phyloP scores from a whole-genome alignment of 2,113 vertebrate genomes.

The Gorilla gorilla region DNA sequence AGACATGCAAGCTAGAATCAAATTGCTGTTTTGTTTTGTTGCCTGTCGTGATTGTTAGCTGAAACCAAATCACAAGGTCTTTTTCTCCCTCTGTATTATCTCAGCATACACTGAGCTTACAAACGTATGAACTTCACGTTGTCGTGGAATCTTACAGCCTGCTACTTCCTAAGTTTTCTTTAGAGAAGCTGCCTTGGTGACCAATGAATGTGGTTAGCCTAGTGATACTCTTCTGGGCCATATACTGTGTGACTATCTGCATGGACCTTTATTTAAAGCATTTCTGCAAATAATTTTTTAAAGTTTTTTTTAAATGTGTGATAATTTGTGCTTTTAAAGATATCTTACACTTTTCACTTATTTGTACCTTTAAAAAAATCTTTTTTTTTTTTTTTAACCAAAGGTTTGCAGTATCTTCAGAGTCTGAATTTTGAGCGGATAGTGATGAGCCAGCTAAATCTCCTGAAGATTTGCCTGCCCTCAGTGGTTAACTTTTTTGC shows the following conservation, averaged over 20 bases:
- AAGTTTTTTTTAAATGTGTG: background rate
- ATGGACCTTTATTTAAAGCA: background rate
- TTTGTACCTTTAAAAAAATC: background rate
- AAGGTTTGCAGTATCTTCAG: constrained; percentile 95
- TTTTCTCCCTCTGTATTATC: background rate
- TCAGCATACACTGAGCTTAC: background rate
- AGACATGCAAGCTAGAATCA: background rate
- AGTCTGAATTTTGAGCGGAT: constrained; percentile 96
- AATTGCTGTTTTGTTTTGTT: background rate
- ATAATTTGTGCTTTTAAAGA: background rate
- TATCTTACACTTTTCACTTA: background rate
- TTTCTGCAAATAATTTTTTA: background rate
- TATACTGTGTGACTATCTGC: background rate
- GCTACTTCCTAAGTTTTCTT: background rate
- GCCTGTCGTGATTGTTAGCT: background rate
- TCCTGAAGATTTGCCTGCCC: constrained; percentile 95
- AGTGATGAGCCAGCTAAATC: constrained; percentile 97
- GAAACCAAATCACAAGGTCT: background rate
- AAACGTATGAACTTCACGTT: background rate
- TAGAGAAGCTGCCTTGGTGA: background rate
- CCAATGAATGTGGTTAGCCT: background rate
- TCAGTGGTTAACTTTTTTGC: constrained; percentile 95
- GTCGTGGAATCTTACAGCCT: background rate
- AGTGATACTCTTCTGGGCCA: background rate
- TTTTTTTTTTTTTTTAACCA: constrained; percentile 20